Evolutionary conservation across 2,113 vertebrate species (phyloP).

Genomic region (Cranoglanis bouderius): DNA sequence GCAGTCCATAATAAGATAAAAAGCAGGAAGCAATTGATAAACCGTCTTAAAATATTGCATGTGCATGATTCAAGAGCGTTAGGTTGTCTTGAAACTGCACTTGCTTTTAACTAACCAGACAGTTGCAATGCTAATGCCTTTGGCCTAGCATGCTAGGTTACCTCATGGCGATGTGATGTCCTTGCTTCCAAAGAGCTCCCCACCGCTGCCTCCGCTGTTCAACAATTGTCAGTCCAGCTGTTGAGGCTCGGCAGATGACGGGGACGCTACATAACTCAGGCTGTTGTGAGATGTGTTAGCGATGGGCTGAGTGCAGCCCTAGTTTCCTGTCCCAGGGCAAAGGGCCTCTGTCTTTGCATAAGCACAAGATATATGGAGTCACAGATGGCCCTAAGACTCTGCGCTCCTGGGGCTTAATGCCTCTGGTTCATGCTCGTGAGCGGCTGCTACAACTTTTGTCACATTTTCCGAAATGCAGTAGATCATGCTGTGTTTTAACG

Average conservation of each 20-base stretch:
- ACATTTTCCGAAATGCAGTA: slow-evolving; percentile 31
- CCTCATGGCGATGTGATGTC: slow-evolving; percentile 30
- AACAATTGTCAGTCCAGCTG: slow-evolving; percentile 66
- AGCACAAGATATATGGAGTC: slow-evolving; percentile 55
- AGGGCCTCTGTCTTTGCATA: slow-evolving; percentile 43
- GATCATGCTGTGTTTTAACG: neutral
- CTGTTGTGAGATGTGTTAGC: slow-evolving; percentile 40
- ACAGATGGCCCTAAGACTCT: slow-evolving; percentile 57
- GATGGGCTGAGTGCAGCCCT: slow-evolving; percentile 42
- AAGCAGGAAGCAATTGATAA: neutral
- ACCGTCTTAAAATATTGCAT: neutral
- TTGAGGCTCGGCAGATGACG: slow-evolving; percentile 58
- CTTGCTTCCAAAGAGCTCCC: slow-evolving; percentile 24
- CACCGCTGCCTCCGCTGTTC: slow-evolving; percentile 50
- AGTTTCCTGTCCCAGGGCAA: slow-evolving; percentile 50
- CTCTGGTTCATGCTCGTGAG: slow-evolving; percentile 22
- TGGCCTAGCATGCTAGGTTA: slow-evolving; percentile 6
- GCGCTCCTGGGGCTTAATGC: neutral
- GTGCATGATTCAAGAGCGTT: neutral
- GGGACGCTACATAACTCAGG: slow-evolving; percentile 62
- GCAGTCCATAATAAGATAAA: neutral
- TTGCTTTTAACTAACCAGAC: slow-evolving; percentile 7
- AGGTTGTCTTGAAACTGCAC: neutral
- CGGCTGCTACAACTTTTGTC: slow-evolving; percentile 37
- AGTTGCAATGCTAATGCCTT: slow-evolving; percentile 19